Evolutionary conservation across 2,888 invertebrate species (phyloP).

Genomic region (Dorcus parallelipipedus): DNA sequence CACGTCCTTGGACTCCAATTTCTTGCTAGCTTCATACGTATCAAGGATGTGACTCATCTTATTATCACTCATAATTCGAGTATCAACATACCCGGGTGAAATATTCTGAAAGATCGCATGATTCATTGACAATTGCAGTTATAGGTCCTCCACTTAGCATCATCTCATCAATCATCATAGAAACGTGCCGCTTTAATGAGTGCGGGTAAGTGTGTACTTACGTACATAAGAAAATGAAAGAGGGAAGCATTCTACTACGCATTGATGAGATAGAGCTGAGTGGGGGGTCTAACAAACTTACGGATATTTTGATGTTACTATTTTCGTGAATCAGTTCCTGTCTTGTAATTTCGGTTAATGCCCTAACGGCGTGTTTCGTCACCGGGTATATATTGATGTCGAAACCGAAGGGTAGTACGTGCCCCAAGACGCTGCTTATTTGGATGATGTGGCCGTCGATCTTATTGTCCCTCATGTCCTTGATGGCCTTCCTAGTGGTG

Average conservation of each 20-base stretch:
- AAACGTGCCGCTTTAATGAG: neutral
- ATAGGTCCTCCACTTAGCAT: neutral
- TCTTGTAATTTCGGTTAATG: conserved; percentile 3
- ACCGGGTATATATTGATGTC: neutral
- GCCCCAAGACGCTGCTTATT: conserved; percentile 7
- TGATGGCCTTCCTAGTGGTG: conserved; percentile 3
- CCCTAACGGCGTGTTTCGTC: conserved; percentile 7
- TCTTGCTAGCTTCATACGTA: neutral
- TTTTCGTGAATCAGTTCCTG: neutral
- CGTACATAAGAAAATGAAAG: neutral
- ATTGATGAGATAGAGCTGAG: too few relatives aligned
- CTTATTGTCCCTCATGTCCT: conserved; percentile 6
- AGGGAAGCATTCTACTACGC: too few relatives aligned
- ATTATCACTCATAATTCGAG: conserved; percentile 17
- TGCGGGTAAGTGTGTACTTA: too few relatives aligned
- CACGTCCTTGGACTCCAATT: neutral
- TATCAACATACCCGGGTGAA: conserved; percentile 4
- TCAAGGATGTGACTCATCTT: neutral
- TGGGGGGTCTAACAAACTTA: neutral
- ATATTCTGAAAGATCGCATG: too few relatives aligned
- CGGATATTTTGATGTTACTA: conserved; percentile 7
- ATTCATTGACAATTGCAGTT: too few relatives aligned
- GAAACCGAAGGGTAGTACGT: neutral
- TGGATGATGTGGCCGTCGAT: conserved; percentile 5
- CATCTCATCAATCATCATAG: neutral